Percentiles rank a stretch among this genome's conserved stretches.
phyloP scores from a whole-genome alignment of 1,140 invertebrate species.

The Venustaconcha ellipsiformis region DNA sequence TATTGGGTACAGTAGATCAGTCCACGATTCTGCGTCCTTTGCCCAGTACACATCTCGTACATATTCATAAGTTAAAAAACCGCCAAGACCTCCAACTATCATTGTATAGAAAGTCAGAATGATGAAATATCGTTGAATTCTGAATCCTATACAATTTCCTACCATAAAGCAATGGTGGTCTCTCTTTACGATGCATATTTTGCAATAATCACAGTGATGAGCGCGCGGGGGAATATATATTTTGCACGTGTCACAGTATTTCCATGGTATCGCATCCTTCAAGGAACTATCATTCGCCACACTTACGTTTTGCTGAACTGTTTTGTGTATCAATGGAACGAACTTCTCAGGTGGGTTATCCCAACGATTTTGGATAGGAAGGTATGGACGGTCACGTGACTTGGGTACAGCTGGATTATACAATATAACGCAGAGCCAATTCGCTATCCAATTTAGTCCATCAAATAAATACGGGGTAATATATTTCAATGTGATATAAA shows the following conservation, averaged over 20 bases:
- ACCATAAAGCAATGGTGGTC: constrained; percentile 97
- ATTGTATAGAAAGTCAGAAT: constrained; percentile 80
- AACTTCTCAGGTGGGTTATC: constrained; percentile 38
- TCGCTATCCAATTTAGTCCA: constrained; percentile 34
- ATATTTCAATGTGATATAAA: constrained; percentile 35
- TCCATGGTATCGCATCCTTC: constrained; percentile 27
- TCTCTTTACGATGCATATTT: constrained; percentile 85
- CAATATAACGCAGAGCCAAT: constrained; percentile 40
- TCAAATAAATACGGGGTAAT: constrained; percentile 40
- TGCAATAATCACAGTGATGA: constrained; percentile 45
- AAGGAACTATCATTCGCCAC: constrained; percentile 2
- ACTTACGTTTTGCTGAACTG: not conserved
- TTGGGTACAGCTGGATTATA: constrained; percentile 29
- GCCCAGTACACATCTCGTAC: constrained; percentile 21
- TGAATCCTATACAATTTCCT: constrained; percentile 89
- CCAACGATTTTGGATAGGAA: constrained; percentile 4
- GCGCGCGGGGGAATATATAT: constrained; percentile 38
- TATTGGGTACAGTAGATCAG: constrained; percentile 31
- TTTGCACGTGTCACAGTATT: constrained; percentile 36
- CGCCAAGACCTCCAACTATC: constrained; percentile 22
- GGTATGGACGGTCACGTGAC: constrained; percentile 33
- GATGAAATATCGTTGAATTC: constrained; percentile 90
- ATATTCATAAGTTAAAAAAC: constrained; percentile 32
- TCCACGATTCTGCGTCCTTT: constrained; percentile 15
- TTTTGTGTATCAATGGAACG: constrained; percentile 5